These are phyloP conservation scores for Lepus americanus DNA, from an alignment of 2,113 vertebrate species.

Conservation along the genomic window DNA sequence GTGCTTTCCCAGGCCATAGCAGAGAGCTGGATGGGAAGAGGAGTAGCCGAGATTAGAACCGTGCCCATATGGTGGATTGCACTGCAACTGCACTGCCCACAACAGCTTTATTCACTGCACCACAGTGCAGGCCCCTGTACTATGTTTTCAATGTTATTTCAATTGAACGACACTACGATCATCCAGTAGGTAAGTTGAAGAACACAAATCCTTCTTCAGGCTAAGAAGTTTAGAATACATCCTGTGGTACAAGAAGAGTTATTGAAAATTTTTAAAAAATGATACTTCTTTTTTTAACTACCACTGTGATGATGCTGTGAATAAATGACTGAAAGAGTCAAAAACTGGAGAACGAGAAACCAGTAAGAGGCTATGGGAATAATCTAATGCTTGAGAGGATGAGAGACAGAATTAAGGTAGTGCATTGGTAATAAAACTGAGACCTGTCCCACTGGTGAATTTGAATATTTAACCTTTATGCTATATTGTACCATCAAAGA, in stretches of 20 bases:
- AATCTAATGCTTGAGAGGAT: background rate
- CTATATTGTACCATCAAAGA: background rate
- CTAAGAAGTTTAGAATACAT: background rate
- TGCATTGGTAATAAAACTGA: background rate
- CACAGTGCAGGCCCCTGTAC: no score
- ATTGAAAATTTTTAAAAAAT: background rate
- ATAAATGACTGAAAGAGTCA: background rate
- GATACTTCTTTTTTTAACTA: background rate
- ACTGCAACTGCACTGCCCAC: no score
- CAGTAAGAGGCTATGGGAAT: background rate
- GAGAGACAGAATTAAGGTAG: background rate
- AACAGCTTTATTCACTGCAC: no score
- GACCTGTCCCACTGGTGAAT: background rate
- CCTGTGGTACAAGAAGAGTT: background rate
- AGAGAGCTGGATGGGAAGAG: no score
- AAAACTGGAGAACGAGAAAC: background rate
- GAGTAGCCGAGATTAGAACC: no score
- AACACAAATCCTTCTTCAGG: background rate
- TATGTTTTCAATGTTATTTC: background rate
- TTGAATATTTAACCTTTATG: background rate
- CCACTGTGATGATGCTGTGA: background rate
- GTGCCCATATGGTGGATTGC: no score
- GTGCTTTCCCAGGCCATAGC: no score
- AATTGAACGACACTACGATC: background rate
- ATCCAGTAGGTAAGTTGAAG: background rate